phyloP scores from a whole-genome alignment of 2,888 invertebrate species.

The Erannis defoliaria region DNA sequence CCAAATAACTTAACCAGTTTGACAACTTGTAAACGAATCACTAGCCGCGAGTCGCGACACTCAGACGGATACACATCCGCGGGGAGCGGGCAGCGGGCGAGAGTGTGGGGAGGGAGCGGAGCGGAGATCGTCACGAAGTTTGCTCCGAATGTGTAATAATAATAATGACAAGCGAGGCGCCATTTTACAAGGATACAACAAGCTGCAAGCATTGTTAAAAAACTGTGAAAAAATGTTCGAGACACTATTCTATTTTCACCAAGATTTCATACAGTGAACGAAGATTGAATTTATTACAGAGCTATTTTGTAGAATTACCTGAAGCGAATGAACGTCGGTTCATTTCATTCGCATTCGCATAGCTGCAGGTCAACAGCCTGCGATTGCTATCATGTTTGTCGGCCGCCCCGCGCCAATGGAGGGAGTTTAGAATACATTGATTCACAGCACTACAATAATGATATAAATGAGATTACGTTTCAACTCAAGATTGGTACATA shows the following conservation, averaged over 20 bases:
- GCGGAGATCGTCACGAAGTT: slow-evolving; percentile 85
- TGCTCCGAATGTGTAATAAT: slow-evolving; percentile 84
- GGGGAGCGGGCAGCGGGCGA: slow-evolving; percentile 62
- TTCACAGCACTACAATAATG: slow-evolving; percentile 39
- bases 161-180: slow-evolving; percentile 81
- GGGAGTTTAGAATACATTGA: slow-evolving; percentile 62
- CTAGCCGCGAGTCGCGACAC: slow-evolving; percentile 77
- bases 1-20: slow-evolving; percentile 84
- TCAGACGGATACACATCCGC: slow-evolving; percentile 86
- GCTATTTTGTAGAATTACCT: slow-evolving; percentile 48
- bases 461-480: slow-evolving; percentile 31
- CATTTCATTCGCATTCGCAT: slow-evolving; percentile 65
- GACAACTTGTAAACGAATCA: slow-evolving; percentile 84
- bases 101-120: slow-evolving; percentile 57
- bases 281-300: slow-evolving; percentile 44
- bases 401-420: slow-evolving; percentile 56
- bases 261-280: slow-evolving; percentile 42
- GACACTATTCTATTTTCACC: slow-evolving; percentile 47
- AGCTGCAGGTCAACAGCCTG: slow-evolving; percentile 80
- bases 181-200: slow-evolving; percentile 86
- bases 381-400: slow-evolving; percentile 74
- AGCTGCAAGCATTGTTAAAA: slow-evolving; percentile 77
- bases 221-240: slow-evolving; percentile 63
- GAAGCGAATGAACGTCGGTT: slow-evolving; percentile 59
- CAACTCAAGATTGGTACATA: slow-evolving; percentile 21